Base-by-base conservation (phyloP, 2,113 vertebrate genomes). In the Thryonomys swinderianus region DNA sequence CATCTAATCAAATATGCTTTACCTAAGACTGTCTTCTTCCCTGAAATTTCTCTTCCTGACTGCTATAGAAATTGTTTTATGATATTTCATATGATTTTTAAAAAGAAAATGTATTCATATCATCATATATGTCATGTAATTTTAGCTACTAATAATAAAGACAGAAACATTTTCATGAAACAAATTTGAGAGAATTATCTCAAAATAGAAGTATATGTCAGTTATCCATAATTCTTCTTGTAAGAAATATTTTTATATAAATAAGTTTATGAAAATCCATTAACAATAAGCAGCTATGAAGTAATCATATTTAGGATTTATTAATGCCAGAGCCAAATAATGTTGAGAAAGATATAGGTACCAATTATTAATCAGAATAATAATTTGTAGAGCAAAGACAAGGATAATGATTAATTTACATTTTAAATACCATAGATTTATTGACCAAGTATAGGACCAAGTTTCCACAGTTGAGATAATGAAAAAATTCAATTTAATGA, bases 351-450 rank as follows among this genome's bases (percentile, higher is more conserved):
- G 25, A 62, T 71, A 55, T 34, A 21, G 84, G 3, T 32, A 48
- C 51, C 93, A 71, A 93, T 93, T 95, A 71, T 93, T 90, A 87
- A 96, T 93, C 55, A 89, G 71, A 92, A 67, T 67, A n/a, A 4
- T 94, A 83, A 62, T 97, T 92, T 79, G 16, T 78, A 80, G 76
- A 69, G 37, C 88, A 96, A 95, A 93, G 57, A 96, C 48, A 86
- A 92, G 88, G 42, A 91, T 78, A 3, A 94, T 69, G 57, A 87
- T 94, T 91, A 88, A 85, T 97, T 97, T 95, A 96, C 88, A 95
- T 94, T 91, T 94, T 95, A 95, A 97, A 86, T 91, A 94, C 59
- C 79, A 86, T 42, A 93, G 69, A 86, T 91, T 94, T 96, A 94
- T 95, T 95, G 93, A 93, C 92, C 57, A 96, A 94, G 69, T 91